Base-by-base conservation (phyloP, 2,888 invertebrate genomes). In the Elegia similella region DNA sequence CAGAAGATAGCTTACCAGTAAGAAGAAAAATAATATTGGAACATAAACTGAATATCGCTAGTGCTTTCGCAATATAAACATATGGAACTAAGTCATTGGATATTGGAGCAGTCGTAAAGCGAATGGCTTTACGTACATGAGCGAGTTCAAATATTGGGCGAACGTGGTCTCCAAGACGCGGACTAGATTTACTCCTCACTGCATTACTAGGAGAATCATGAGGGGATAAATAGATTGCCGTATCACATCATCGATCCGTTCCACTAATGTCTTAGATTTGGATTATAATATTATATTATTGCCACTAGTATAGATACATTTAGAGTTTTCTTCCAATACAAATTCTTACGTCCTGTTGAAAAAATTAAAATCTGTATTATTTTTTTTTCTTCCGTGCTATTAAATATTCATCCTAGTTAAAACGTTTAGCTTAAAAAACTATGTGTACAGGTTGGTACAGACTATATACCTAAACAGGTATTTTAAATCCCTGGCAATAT, bases 121-220 rank as follows among this genome's bases (percentile, higher is more conserved):
- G 77, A 82, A 81, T 78, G 77, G 77, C 76, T 82, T 82, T 80
- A 76, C 75, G 76, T 76, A 79, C 77, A 75, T 72, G 75, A 75
- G 73, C 76, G 68, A 66, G 73, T 73, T 80, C 80, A 84, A 85
- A 86, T 86, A 86, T 87, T 86, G 84, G 83, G 67, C 55, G 83
- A 81, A 86, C 86, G 86, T 87, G 86, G 80, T 78, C 76, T 76
- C 66, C 63, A 68, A 74, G 78, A 78, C 71, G 73, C 63, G 70
- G 65, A 65, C 69, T 65, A 69, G 82, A 82, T 82, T 84, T 82
- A 77, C 74, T 76, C 68, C 68, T 60, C 62, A 66, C 62, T 71
- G 73, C 74, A 75, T 75, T 73, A 72, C 68, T 72, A 72, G 74
- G 74, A 70, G 72, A 72, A 72, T 75, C 70, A 74, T 67, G 59